Evolutionary conservation across 2,797 vertebrate species (phyloP).

Genomic region (Falco columbarius): DNA sequence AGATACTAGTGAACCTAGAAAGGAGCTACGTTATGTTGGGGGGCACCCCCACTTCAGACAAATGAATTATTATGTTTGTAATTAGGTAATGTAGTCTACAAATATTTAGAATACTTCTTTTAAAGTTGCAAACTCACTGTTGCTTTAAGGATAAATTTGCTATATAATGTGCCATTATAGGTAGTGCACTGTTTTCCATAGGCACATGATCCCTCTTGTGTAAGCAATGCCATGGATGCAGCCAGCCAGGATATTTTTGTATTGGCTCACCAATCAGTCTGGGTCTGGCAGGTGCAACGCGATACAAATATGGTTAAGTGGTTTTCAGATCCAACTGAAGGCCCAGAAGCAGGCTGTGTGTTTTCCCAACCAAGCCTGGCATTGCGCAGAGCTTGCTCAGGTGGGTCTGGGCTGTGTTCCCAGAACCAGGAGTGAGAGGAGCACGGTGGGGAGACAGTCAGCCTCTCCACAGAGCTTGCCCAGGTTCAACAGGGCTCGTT

Average conservation of each 20-base stretch:
- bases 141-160: not conserved
- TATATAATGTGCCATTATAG: not conserved
- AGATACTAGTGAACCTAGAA: not conserved
- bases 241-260: conserved; percentile 4
- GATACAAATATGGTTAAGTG: conserved; percentile 14
- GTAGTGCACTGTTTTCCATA: fast-evolving
- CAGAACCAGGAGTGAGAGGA: not conserved
- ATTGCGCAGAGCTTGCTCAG: not conserved
- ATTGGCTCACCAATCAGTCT: not conserved
- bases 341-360: not conserved
- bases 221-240: not conserved
- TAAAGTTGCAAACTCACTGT: not conserved
- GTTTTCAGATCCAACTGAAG: conserved; percentile 4
- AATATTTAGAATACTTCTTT: not conserved
- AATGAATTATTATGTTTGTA: not conserved
- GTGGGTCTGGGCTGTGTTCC: conserved; percentile 39
- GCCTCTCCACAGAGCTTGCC: not conserved
- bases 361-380: conserved; percentile 12
- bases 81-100: not conserved
- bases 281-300: not conserved
- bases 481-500: not conserved
- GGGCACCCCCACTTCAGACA: not conserved
- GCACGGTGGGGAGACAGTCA: not conserved
- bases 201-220: not conserved
- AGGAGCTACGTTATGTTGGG: not conserved